A percentile compares a stretch with the other conserved stretches of the same genome.
Conservation (phyloP, 2,797 vertebrate genomes). For the Pagetopsis macropterus region DNA sequence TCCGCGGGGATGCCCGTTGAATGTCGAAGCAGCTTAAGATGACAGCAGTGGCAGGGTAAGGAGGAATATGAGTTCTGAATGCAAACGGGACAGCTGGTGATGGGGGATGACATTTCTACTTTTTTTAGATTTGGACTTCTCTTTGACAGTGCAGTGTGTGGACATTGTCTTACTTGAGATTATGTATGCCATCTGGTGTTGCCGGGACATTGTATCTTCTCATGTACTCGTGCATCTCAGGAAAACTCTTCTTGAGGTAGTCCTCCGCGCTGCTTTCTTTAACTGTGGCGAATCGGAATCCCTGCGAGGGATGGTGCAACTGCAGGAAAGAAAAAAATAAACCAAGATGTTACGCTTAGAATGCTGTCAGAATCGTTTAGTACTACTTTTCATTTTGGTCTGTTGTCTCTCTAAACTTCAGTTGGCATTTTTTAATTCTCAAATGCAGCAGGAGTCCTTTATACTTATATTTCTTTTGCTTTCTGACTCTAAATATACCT, state of each 20-base stretch:
- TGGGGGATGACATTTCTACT: constrained; percentile 44
- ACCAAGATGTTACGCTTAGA: constrained; percentile 20
- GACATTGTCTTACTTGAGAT: constrained; percentile 90
- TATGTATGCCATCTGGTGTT: constrained; percentile 91
- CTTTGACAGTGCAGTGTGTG: neutral
- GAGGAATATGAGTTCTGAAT: constrained; percentile 64
- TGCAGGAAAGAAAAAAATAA: constrained; percentile 68
- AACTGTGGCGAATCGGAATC: constrained; percentile 97
- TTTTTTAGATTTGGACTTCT: no score
- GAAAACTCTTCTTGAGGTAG: constrained; percentile 98
- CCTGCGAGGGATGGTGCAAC: constrained; percentile 98
- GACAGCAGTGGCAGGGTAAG: constrained; percentile 69
- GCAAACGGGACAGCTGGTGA: constrained; percentile 50
- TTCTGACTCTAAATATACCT: constrained; percentile 2
- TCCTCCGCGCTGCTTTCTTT: constrained; percentile 97
- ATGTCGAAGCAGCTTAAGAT: constrained; percentile 73
- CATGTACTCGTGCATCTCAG: constrained; percentile 99
- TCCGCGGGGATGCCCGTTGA: constrained; percentile 65
- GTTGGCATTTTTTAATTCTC: neutral
- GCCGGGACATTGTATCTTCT: constrained; percentile 95
- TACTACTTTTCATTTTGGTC: constrained; percentile 1
- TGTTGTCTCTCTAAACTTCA: neutral
- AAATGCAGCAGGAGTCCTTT: neutral
- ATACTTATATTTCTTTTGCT: neutral
- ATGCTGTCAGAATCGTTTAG: constrained; percentile 13